These are phyloP conservation scores for Cephus pulcher DNA, from an alignment of 2,888 invertebrate genomes.

Conservation along the genomic window DNA sequence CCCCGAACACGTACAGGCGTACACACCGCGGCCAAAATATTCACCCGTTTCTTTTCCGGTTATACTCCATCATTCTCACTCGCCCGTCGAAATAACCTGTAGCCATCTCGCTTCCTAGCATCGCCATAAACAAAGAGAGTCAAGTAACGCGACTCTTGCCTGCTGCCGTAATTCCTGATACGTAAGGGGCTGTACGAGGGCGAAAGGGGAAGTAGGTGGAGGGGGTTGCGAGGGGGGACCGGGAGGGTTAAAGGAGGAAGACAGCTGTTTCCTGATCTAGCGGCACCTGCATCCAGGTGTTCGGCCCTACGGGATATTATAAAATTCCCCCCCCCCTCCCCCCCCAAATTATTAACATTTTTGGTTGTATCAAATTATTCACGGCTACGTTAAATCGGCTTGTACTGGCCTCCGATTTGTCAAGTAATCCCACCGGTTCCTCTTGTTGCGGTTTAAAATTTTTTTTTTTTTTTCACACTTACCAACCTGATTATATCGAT, in stretches of 20 bases:
- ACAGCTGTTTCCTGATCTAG: slow-evolving; percentile 51
- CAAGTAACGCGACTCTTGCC: slow-evolving; percentile 19
- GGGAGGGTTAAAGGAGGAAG: slow-evolving; percentile 27
- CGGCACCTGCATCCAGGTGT: slow-evolving; percentile 59
- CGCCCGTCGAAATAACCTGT: neutral
- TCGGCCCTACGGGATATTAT: slow-evolving; percentile 7
- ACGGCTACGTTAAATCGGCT: neutral
- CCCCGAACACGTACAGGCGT: neutral
- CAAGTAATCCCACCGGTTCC: neutral
- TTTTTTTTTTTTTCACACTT: neutral
- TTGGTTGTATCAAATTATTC: neutral
- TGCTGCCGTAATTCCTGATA: neutral
- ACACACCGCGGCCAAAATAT: neutral
- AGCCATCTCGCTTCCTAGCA: slow-evolving; percentile 2
- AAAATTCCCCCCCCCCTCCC: neutral
- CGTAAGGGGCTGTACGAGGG: slow-evolving; percentile 12
- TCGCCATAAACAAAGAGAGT: slow-evolving; percentile 35
- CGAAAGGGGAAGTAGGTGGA: neutral
- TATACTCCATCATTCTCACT: neutral
- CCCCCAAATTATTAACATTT: neutral
- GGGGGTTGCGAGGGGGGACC: slow-evolving; percentile 4
- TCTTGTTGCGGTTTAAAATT: neutral
- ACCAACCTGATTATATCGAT: neutral
- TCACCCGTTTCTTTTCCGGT: neutral
- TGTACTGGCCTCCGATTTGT: neutral